Evolutionary conservation across 2,797 vertebrate genomes (phyloP).

Genomic region (Dryobates pubescens): DNA sequence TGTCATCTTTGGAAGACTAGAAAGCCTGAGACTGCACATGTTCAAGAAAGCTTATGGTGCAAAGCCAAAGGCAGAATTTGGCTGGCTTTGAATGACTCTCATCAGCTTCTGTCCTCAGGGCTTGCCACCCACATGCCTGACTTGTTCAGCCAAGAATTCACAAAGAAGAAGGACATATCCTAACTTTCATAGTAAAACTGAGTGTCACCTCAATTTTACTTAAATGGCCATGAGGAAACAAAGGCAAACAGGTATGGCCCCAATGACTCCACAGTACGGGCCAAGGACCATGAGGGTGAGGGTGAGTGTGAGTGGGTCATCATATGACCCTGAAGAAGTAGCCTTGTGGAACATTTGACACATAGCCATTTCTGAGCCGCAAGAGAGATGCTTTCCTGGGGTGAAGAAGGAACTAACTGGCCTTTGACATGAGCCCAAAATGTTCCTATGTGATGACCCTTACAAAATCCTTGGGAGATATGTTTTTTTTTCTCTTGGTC

Average conservation of each 20-base stretch:
- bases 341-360: background rate
- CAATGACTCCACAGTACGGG: background rate
- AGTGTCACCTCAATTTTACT: background rate
- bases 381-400: background rate
- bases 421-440: background rate
- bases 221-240: background rate
- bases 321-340: background rate
- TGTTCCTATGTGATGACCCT: background rate
- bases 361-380: background rate
- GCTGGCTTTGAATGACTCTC: background rate
- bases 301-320: accelerated
- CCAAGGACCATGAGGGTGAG: background rate
- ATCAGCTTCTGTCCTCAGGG: background rate
- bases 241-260: background rate
- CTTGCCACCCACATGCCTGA: background rate
- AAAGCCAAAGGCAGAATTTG: background rate
- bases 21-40: accelerated
- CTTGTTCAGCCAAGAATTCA: background rate
- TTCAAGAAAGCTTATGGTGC: background rate
- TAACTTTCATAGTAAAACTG: background rate
- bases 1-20: background rate
- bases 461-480: background rate
- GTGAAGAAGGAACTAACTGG: background rate
- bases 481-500: background rate
- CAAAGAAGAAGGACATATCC: background rate